phyloP scores from a whole-genome alignment of 2,888 invertebrate genomes.

The Dryobota labecula region DNA sequence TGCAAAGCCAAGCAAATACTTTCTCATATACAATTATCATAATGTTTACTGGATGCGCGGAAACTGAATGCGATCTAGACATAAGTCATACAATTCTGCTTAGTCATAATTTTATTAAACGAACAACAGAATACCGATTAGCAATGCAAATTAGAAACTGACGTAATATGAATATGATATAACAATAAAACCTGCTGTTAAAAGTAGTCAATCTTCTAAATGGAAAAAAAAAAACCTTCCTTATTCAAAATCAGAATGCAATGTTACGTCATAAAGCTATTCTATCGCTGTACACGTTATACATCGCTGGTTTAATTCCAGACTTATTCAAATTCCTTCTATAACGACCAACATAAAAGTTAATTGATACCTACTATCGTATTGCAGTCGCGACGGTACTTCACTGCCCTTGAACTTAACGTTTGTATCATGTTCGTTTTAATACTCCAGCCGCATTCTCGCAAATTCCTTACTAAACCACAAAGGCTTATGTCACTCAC shows the following conservation, averaged over 20 bases:
- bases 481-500: constrained; percentile 13
- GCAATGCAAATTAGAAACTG: constrained; percentile 24
- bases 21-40: constrained; percentile 8
- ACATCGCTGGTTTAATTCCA: constrained; percentile 24
- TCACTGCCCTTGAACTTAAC: constrained; percentile 73
- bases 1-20: constrained; percentile 6
- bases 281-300: constrained; percentile 1
- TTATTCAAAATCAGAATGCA: constrained; percentile 3
- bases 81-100: not conserved
- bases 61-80: not conserved
- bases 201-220: not conserved
- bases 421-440: constrained; percentile 67
- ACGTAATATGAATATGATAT: not conserved
- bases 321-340: not conserved
- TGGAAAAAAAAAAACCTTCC: not conserved
- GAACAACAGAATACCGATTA: constrained; percentile 2
- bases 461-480: constrained; percentile 18
- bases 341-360: constrained; percentile 23
- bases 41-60: constrained; percentile 13
- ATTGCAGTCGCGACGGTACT: constrained; percentile 26
- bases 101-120: not conserved
- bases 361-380: constrained; percentile 32
- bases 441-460: constrained; percentile 61
- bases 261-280: not conserved
- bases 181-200: constrained; percentile 6